Conservation (phyloP, 2,888 invertebrate species). For the Euclidia mi region DNA sequence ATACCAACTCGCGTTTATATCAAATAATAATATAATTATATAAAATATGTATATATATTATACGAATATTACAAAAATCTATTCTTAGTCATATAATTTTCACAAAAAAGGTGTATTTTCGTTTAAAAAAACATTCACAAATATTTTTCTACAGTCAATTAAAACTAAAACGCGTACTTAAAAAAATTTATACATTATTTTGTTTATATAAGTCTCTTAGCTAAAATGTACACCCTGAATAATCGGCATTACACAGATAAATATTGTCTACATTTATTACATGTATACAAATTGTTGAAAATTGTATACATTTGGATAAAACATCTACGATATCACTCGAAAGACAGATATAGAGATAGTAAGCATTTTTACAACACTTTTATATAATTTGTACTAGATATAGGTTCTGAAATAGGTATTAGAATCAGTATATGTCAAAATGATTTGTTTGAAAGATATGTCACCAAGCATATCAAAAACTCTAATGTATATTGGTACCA, state of each 20-base stretch:
- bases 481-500: slow-evolving; percentile 1
- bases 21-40: background rate
- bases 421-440: slow-evolving; percentile 13
- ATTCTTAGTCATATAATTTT: no score
- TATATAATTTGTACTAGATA: slow-evolving; percentile 1
- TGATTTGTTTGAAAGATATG: slow-evolving; percentile 18
- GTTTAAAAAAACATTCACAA: no score
- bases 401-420: background rate
- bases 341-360: background rate
- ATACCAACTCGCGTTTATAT: background rate
- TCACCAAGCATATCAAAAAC: slow-evolving; percentile 5
- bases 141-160: no score
- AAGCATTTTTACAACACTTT: background rate
- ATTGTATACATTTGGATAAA: no score
- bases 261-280: slow-evolving; percentile 9
- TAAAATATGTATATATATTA: background rate
- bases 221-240: slow-evolving; percentile 69
- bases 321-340: background rate
- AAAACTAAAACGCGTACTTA: no score
- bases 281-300: background rate
- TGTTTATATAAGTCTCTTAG: slow-evolving; percentile 28
- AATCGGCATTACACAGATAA: slow-evolving; percentile 53
- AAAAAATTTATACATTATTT: slow-evolving; percentile 20
- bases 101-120: no score
- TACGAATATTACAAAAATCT: no score